Percentiles rank a stretch among this genome's conserved stretches.
phyloP scores from a whole-genome alignment of 2,888 invertebrate genomes.

The Diarsia brunnea region DNA sequence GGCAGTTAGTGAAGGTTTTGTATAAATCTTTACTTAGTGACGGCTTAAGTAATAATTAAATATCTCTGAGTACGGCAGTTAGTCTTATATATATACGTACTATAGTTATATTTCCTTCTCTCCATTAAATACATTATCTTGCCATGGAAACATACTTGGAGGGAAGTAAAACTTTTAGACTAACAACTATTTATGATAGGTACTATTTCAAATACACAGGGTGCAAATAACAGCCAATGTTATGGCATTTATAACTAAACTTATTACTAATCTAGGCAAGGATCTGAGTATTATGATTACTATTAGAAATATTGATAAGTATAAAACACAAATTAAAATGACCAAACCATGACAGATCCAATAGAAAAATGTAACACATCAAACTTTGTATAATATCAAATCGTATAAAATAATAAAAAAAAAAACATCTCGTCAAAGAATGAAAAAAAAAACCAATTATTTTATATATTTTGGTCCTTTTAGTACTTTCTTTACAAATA shows the following conservation, averaged over 20 bases:
- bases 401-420: no score
- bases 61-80: no score
- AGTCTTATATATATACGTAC: neutral
- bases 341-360: neutral
- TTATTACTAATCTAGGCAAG: conserved; percentile 15
- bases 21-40: no score
- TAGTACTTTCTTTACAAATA: neutral
- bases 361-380: neutral
- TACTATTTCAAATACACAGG: conserved; percentile 13
- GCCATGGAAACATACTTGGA: no score
- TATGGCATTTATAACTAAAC: conserved; percentile 5
- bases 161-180: neutral
- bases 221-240: neutral
- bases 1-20: no score
- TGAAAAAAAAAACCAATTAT: neutral
- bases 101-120: neutral
- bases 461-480: neutral
- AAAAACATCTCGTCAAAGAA: no score
- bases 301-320: conserved; percentile 5
- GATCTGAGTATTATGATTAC: conserved; percentile 31
- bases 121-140: neutral
- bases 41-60: no score
- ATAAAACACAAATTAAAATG: neutral
- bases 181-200: neutral
- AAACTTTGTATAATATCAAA: neutral